A percentile compares a stretch with the other conserved stretches of the same genome.
These are phyloP conservation scores for Dinocampus coccinellae DNA, from an alignment of 2,888 invertebrate genomes.

Conservation along the genomic window DNA sequence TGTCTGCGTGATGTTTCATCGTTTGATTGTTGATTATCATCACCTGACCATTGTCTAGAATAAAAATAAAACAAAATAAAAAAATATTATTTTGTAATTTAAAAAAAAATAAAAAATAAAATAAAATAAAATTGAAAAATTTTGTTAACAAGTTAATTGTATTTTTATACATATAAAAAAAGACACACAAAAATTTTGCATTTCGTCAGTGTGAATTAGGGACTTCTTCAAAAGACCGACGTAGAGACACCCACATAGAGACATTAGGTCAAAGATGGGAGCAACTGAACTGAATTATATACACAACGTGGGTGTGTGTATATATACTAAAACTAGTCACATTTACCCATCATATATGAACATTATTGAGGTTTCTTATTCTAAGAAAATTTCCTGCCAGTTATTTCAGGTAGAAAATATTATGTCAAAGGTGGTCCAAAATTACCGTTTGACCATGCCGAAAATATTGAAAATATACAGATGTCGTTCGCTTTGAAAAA, in stretches of 20 bases:
- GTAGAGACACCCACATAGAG: not conserved
- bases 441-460: conserved; percentile 2
- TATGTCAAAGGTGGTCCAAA: not conserved
- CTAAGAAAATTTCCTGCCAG: not conserved
- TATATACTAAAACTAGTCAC: not conserved
- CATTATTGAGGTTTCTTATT: not conserved
- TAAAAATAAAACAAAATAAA: not conserved
- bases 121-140: not conserved
- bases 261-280: not conserved
- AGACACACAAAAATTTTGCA: not conserved
- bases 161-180: too few relatives aligned
- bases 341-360: not conserved
- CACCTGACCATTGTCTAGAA: conserved; percentile 59
- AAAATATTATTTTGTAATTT: conserved; percentile 10
- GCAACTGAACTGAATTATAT: not conserved
- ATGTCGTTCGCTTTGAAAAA: not conserved
- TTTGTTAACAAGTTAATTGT: not conserved
- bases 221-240: not conserved
- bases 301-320: conserved; percentile 2
- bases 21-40: conserved; percentile 42
- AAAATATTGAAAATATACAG: not conserved
- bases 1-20: conserved; percentile 48
- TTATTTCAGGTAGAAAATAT: not conserved
- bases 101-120: too few relatives aligned
- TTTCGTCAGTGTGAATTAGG: conserved; percentile 7